phyloP scores from a whole-genome alignment of 2,888 invertebrate genomes.

The Eupithecia subfuscata region DNA sequence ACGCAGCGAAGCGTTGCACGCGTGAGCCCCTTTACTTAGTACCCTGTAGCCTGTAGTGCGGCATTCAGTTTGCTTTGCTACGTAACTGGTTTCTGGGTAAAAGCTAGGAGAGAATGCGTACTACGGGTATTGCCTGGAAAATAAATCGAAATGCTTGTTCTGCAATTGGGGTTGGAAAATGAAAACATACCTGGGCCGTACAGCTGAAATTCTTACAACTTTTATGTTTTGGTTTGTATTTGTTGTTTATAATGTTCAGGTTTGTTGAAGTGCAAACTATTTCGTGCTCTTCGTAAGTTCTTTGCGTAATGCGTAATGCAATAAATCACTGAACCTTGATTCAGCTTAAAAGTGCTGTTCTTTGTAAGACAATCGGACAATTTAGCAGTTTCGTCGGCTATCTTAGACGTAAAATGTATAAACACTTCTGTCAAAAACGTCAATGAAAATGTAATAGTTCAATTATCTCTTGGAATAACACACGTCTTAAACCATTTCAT shows the following conservation, averaged over 20 bases:
- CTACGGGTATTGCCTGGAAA: background rate
- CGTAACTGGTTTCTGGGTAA: background rate
- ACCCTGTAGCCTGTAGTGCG: constrained; percentile 10
- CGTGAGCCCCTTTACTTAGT: constrained; percentile 49
- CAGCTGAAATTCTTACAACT: background rate
- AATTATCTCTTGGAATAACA: background rate
- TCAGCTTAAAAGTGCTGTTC: no score
- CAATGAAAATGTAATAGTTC: no score
- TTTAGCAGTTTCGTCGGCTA: no score
- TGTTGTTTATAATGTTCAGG: no score
- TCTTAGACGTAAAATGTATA: no score
- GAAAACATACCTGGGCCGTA: background rate
- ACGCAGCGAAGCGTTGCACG: constrained; percentile 54
- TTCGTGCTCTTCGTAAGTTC: background rate
- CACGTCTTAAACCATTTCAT: background rate
- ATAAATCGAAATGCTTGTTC: background rate
- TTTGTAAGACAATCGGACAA: no score
- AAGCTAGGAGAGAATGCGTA: constrained; percentile 9
- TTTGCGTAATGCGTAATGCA: no score
- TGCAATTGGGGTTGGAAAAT: background rate
- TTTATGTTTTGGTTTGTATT: background rate
- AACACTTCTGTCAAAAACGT: no score
- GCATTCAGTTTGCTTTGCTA: constrained; percentile 25
- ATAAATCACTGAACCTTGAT: no score
- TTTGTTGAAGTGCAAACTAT: no score